Conservation (phyloP, 1,140 invertebrate genomes). For the Gryon sp. region DNA sequence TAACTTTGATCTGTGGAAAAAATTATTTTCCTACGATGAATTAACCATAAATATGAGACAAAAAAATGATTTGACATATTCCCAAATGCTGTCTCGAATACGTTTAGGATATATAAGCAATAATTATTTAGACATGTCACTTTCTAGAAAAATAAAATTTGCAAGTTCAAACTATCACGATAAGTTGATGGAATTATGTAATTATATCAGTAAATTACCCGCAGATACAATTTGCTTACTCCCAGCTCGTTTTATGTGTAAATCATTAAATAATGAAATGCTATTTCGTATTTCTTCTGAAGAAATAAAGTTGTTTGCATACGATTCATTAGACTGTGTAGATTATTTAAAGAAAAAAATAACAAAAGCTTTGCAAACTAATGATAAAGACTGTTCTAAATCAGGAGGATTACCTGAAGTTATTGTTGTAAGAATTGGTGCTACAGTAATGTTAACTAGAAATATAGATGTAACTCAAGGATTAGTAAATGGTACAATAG, state of each 20-base stretch:
- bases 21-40: slow-evolving; percentile 59
- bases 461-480: slow-evolving; percentile 5
- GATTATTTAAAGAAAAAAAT: background rate
- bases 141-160: slow-evolving; percentile 43
- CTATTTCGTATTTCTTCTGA: slow-evolving; percentile 34
- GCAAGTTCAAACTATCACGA: slow-evolving; percentile 2
- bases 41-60: slow-evolving; percentile 64
- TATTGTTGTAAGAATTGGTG: background rate
- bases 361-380: background rate
- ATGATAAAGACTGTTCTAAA: slow-evolving; percentile 2
- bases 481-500: slow-evolving; percentile 1
- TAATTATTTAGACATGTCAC: slow-evolving; percentile 33
- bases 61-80: slow-evolving; percentile 34
- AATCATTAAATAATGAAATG: slow-evolving; percentile 58
- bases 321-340: slow-evolving; percentile 49
- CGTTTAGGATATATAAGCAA: slow-evolving; percentile 37
- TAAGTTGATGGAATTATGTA: slow-evolving; percentile 54
- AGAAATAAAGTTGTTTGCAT: slow-evolving; percentile 58
- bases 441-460: slow-evolving; percentile 6
- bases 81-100: slow-evolving; percentile 19
- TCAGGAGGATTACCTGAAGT: background rate
- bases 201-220: slow-evolving; percentile 40
- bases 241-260: slow-evolving; percentile 41
- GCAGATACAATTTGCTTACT: slow-evolving; percentile 57
- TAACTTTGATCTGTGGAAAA: slow-evolving; percentile 44